A percentile compares a stretch with the other conserved stretches of the same genome.
phyloP scores from a whole-genome alignment of 2,113 vertebrate species.

The Tursiops truncatus region DNA sequence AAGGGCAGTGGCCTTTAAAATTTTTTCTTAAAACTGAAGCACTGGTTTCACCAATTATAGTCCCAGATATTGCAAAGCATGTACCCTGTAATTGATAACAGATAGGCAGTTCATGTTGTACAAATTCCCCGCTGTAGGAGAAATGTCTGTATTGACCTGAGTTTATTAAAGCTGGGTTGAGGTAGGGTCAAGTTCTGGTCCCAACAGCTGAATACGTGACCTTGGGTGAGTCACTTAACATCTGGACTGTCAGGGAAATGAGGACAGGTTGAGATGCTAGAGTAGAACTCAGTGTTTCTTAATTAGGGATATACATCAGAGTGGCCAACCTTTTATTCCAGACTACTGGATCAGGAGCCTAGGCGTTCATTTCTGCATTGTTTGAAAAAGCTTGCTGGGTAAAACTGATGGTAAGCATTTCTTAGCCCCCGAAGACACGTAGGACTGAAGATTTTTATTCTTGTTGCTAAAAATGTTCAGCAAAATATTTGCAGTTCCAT shows the following conservation, averaged over 20 bases:
- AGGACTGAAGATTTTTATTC: constrained; percentile 2
- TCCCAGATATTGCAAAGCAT: background rate
- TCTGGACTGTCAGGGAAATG: constrained; percentile 1
- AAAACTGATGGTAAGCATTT: constrained; percentile 9
- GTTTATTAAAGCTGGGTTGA: background rate
- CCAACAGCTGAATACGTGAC: background rate
- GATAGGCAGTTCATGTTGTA: background rate
- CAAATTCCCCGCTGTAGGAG: background rate
- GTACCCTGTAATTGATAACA: constrained; percentile 12
- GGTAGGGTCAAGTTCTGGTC: background rate
- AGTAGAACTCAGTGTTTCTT: constrained; percentile 5
- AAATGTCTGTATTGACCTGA: background rate
- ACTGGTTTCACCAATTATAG: background rate
- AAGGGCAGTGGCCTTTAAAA: background rate
- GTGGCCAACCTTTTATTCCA: background rate
- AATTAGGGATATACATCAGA: background rate
- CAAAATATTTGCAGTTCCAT: constrained; percentile 3
- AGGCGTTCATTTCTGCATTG: background rate
- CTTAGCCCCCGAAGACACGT: background rate
- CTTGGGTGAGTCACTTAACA: background rate
- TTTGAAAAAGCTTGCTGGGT: background rate
- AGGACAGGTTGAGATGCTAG: background rate
- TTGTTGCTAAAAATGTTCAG: constrained; percentile 31
- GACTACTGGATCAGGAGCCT: background rate
- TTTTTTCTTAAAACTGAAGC: background rate